These are phyloP conservation scores for Grus americana DNA, from an alignment of 2,113 vertebrate species.

Conservation along the genomic window DNA sequence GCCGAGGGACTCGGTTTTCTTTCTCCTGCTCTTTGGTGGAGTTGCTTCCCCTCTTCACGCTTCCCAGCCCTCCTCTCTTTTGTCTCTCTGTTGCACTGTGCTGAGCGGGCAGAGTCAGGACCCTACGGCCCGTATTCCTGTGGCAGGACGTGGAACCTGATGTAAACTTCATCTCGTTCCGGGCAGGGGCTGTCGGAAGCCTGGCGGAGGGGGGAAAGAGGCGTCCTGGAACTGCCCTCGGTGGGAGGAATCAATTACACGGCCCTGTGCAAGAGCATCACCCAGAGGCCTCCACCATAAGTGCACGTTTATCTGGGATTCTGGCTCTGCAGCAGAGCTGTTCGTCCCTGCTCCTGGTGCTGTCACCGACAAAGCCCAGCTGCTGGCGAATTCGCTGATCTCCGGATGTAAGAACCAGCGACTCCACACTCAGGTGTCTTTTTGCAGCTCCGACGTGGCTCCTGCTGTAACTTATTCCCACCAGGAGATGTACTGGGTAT, in stretches of 20 bases:
- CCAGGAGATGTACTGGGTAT: rapidly evolving
- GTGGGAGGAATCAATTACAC: background rate
- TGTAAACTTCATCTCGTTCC: background rate
- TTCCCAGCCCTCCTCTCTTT: background rate
- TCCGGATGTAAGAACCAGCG: rapidly evolving
- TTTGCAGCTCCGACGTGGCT: background rate
- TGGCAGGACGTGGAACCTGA: background rate
- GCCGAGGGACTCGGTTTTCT: rapidly evolving
- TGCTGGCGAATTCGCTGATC: rapidly evolving
- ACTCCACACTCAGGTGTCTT: rapidly evolving
- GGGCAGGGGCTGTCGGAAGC: background rate
- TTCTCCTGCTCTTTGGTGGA: background rate
- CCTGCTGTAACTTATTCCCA: background rate
- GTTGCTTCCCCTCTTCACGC: background rate
- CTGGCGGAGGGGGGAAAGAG: background rate
- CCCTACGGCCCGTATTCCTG: background rate
- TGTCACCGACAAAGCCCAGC: background rate
- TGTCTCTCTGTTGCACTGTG: background rate
- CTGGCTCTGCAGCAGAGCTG: background rate
- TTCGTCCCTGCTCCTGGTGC: background rate
- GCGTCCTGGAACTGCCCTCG: background rate
- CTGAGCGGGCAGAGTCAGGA: background rate
- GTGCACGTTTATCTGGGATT: background rate
- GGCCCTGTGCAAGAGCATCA: conserved; percentile 57
- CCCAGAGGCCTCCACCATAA: conserved; percentile 44